Conservation (phyloP, 2,113 vertebrate genomes). For the Eulacestoma nigropectus region DNA sequence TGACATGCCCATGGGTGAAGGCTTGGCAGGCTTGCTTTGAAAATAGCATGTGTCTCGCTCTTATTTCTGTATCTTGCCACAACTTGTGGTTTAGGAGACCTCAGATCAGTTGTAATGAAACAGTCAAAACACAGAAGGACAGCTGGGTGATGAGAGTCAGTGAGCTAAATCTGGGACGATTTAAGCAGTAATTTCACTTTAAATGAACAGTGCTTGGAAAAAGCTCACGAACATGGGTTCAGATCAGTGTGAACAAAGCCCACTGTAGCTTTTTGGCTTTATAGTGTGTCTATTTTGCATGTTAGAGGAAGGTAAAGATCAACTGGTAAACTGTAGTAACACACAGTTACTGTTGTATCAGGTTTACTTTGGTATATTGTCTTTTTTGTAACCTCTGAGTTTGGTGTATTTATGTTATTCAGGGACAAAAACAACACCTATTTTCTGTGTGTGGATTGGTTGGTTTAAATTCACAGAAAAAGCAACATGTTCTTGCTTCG, state of each 20-base stretch:
- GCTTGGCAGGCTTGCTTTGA: neutral
- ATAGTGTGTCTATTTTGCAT: neutral
- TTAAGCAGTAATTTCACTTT: neutral
- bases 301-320: neutral
- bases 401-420: neutral
- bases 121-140: neutral
- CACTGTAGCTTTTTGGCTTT: neutral
- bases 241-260: neutral
- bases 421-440: neutral
- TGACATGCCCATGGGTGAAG: neutral
- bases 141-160: neutral
- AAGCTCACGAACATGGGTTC: neutral
- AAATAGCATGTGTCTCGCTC: neutral
- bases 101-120: neutral
- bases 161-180: neutral
- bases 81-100: neutral
- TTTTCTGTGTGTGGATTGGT: neutral
- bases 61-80: neutral
- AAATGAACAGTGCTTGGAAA: neutral
- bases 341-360: neutral
- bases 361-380: neutral
- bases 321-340: neutral
- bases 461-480: neutral
- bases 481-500: neutral
- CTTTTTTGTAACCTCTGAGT: neutral